Conservation (phyloP, 2,113 vertebrate genomes). For the Cynocephalus volans region DNA sequence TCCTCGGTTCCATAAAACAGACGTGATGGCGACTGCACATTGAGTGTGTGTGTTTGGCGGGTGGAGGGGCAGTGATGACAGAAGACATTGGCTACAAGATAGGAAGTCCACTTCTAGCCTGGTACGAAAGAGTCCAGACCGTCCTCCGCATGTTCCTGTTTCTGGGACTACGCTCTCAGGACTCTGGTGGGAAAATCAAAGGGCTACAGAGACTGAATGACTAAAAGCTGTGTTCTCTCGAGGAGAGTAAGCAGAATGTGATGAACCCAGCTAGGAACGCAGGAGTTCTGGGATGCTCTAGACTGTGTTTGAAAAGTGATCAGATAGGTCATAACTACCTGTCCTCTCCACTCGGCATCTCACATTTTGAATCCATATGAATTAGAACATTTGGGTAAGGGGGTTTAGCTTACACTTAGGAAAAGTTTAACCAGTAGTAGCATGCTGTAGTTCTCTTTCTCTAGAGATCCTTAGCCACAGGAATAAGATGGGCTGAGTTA, state of each 20-base stretch:
- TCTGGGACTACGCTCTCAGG: not conserved
- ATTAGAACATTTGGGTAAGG: not conserved
- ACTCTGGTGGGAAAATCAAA: conserved; percentile 18
- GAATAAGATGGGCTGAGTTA: not conserved
- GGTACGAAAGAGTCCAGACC: not conserved
- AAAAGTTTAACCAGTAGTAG: not conserved
- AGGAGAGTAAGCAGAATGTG: not conserved
- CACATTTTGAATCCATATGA: not conserved
- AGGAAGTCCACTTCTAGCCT: not conserved
- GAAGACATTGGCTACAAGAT: not conserved
- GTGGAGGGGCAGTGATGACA: too few relatives aligned
- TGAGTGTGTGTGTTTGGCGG: not conserved
- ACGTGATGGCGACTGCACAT: rapidly evolving
- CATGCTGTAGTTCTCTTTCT: not conserved
- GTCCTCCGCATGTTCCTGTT: not conserved
- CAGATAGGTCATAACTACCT: not conserved
- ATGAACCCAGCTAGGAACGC: not conserved
- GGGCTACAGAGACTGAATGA: not conserved
- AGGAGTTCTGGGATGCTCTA: not conserved
- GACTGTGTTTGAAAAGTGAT: not conserved
- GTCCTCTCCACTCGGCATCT: not conserved
- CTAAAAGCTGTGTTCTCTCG: not conserved
- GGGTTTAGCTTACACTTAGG: not conserved
- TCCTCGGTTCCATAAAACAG: not conserved
- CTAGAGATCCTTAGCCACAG: not conserved